Evolutionary conservation across 2,888 invertebrate genomes (phyloP), one percentile per base, ranked within the genome.

Genomic region (Acronicta leporina): DNA sequence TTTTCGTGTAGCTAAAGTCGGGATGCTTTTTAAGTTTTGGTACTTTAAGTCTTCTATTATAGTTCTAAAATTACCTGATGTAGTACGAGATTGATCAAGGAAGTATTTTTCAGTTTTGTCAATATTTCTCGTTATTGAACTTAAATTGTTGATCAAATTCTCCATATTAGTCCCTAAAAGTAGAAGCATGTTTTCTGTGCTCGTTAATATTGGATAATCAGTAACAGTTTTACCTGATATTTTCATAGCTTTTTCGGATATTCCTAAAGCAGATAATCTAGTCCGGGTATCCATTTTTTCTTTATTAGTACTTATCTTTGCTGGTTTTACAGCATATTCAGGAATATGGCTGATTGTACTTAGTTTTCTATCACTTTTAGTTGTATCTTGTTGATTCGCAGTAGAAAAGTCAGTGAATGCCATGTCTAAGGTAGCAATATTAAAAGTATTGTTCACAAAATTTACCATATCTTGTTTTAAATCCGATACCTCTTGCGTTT

Each of bases 301-400:
- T 43, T 51, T n/a, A 33, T 30, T 8, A 42, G 1, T 30, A 10
- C 16, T 33, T 20, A 50, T 14, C 15, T 50, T 6, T 7, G 11
- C 13, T 0, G 40, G 7, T 20, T 35, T 30, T 0, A n/a, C n/a
- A 20, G 6, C 13, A 9, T 25, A 2, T 16, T 25, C 5, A 44
- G 9, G 2, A 38, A 8, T 30, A 7, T 25, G 16, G n/a, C 0
- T 5, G 2, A 2, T 10, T 38, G 35, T 44, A 16, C 9, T 45
- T 30, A n/a, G 11, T 9, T 14, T 6, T 25, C 9, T 20, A 35
- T 30, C 14, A 5, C 8, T 5, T 43, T 14, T 11, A 41, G 5
- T 55, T 55, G 14, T 40, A 35, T 49, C 38, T 68, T 41, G 16
- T 0, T 41, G n/a, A 50, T 51, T 11, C 9, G 13, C 33, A 8